These are phyloP conservation scores for Tenrec ecaudatus DNA, from an alignment of 2,113 vertebrate genomes.

Conservation along the genomic window DNA sequence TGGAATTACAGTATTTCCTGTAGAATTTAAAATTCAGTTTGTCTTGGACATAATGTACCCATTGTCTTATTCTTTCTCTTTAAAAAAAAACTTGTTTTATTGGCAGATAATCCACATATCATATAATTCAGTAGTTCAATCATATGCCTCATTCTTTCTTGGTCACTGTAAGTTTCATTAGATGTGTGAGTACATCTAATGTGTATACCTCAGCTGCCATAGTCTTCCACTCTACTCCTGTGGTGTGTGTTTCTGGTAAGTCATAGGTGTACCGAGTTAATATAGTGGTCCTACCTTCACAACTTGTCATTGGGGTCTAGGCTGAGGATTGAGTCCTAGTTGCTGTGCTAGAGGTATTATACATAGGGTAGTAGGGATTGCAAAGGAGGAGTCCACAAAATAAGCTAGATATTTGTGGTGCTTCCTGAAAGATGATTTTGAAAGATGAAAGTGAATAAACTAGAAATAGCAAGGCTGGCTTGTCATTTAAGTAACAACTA, in stretches of 20 bases:
- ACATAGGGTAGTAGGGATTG: background rate
- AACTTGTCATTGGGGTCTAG: background rate
- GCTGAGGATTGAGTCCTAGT: background rate
- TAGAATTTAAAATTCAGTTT: background rate
- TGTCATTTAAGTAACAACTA: conserved; percentile 22
- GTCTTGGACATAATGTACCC: background rate
- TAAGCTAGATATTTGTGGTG: background rate
- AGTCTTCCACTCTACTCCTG: background rate
- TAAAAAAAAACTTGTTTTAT: too few species aligned
- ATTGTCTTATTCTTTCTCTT: too few species aligned
- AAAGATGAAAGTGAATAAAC: conserved; percentile 12
- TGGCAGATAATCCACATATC: too few species aligned
- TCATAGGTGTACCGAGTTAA: background rate
- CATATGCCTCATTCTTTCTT: conserved; percentile 23
- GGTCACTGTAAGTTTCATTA: background rate
- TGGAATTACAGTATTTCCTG: background rate
- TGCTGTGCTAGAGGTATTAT: background rate
- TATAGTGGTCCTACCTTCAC: background rate
- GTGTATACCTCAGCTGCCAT: background rate
- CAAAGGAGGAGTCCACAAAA: background rate
- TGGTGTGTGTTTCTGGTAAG: background rate
- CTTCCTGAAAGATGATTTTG: background rate
- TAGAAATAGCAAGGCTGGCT: conserved; percentile 19
- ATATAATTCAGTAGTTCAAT: too few species aligned
- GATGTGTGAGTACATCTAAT: background rate